Percentiles rank a stretch among this genome's conserved stretches.
Evolutionary conservation across 2,797 vertebrate species (phyloP).

Genomic region (Lacerta agilis): DNA sequence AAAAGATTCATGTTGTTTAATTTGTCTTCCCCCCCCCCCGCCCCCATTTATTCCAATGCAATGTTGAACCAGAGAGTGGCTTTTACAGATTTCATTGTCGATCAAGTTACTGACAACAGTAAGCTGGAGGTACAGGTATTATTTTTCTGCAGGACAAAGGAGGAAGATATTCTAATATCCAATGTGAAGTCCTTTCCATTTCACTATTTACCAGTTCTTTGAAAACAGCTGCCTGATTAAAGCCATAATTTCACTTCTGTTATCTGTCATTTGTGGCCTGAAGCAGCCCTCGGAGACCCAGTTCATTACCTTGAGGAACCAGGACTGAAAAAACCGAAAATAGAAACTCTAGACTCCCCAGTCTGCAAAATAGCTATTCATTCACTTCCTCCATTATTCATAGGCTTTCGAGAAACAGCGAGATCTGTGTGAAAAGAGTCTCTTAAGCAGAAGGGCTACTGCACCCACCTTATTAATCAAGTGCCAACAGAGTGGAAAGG

Average conservation of each 20-base stretch:
- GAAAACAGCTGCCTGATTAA: constrained; percentile 11
- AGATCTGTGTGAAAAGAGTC: not conserved
- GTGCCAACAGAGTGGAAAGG: fast-evolving
- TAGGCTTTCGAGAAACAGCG: constrained; percentile 6
- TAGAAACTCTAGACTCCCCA: constrained; percentile 47
- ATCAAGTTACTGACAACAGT: too few species aligned
- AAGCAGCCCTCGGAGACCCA: not conserved
- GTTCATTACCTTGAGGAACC: constrained; percentile 52
- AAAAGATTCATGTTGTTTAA: too few species aligned
- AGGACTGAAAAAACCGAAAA: constrained; percentile 55
- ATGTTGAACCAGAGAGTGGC: too few species aligned
- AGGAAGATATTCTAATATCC: too few species aligned
- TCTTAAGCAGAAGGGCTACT: fast-evolving
- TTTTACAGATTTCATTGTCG: too few species aligned
- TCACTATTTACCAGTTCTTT: constrained; percentile 12
- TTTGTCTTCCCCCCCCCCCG: too few species aligned
- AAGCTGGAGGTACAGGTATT: too few species aligned
- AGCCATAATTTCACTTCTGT: fast-evolving
- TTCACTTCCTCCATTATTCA: constrained; percentile 9
- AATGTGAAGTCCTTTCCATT: not conserved
- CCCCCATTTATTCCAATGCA: too few species aligned
- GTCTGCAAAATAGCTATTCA: constrained; percentile 21
- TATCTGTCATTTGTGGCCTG: constrained; percentile 27
- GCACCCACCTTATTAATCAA: fast-evolving
- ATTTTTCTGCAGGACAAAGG: too few species aligned